phyloP scores from a whole-genome alignment of 2,888 invertebrate species.

The Catocala fraxini region DNA sequence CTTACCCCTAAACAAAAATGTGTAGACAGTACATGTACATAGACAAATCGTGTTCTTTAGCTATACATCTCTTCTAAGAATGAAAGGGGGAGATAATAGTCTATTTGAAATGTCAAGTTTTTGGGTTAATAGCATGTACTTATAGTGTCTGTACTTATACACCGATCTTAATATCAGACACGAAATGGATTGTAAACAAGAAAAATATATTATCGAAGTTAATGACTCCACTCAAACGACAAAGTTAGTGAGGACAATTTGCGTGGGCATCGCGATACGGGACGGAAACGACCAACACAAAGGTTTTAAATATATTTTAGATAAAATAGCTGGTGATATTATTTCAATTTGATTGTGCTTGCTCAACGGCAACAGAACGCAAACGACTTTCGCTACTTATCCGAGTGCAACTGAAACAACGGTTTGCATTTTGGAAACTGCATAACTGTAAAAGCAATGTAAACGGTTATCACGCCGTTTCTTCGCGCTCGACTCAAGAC shows the following conservation, averaged over 20 bases:
- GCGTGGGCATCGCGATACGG: slow-evolving; percentile 1
- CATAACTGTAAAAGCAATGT: slow-evolving; percentile 28
- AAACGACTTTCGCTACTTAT: slow-evolving; percentile 33
- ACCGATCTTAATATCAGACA: slow-evolving; percentile 12
- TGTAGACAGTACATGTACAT: slow-evolving; percentile 4
- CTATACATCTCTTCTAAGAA: slow-evolving; percentile 11
- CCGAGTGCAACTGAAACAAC: slow-evolving; percentile 27
- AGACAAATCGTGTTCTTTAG: background rate
- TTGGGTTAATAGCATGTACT: slow-evolving; percentile 47
- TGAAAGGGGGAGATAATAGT: slow-evolving; percentile 42
- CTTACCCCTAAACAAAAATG: too few relatives aligned
- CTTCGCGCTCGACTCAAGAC: slow-evolving; percentile 21
- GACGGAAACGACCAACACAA: slow-evolving; percentile 25
- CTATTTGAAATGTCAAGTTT: slow-evolving; percentile 47
- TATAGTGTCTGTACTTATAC: slow-evolving; percentile 19
- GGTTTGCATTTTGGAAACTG: slow-evolving; percentile 33
- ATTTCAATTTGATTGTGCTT: slow-evolving; percentile 35
- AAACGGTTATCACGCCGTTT: slow-evolving; percentile 39
- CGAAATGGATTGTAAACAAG: slow-evolving; percentile 20
- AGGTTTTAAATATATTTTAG: slow-evolving; percentile 20
- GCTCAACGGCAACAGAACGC: slow-evolving; percentile 13
- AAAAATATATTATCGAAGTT: slow-evolving; percentile 27
- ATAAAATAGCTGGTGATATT: slow-evolving; percentile 24
- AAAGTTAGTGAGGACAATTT: slow-evolving; percentile 5
- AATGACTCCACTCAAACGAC: slow-evolving; percentile 12